Evolutionary conservation across 2,113 vertebrate genomes (phyloP), one percentile per base, ranked within the genome.

Genomic region (Brachionichthys hirsutus): DNA sequence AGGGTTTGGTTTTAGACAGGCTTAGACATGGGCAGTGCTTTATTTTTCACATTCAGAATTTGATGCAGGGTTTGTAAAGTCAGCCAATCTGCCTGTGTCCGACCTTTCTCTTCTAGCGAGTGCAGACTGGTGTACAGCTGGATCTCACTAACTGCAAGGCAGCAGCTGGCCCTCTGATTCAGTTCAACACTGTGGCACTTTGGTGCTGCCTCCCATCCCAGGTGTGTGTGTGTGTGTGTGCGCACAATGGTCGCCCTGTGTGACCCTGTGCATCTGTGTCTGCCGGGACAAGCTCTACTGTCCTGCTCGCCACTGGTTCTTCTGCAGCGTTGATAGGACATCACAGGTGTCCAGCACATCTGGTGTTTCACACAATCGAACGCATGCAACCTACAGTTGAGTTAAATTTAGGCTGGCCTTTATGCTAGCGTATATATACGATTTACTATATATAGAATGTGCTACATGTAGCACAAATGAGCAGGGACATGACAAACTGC

Each of bases 261-360:
- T 83, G 78, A 82, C 74, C 81, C 83, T 69, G 75, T 77, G 78
- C 85, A 87, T 89, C 87, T 89, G 87, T 82, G 82, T 82, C 70
- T 56, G 57, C 72, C 59, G 40, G 52, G 78, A 87, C 85, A 86
- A 73, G 83, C 70, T 66, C 82, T 34, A 80, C 83, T 87, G 79
- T 87, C 82, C 83, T 59, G 38, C 77, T 30, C 17, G 71, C 73
- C 15, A 63, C 74, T 64, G 42, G 58, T 49, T 56, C 61, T 43
- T 77, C 71, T 72, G 75, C 56, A 68, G 69, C n/a, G 57, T 47
- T 85, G 82, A 85, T 76, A 58, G 65, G 63, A 24, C 49, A 4
- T 81, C 86, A 87, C 87, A 89, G 88, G 87, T 89, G 88, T 74
- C 78, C 44, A 1, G 51, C 84, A 85, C 85, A 86, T 87, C 86